Conservation (phyloP, 2,113 vertebrate genomes). For the Porphyrio hochstetteri region DNA sequence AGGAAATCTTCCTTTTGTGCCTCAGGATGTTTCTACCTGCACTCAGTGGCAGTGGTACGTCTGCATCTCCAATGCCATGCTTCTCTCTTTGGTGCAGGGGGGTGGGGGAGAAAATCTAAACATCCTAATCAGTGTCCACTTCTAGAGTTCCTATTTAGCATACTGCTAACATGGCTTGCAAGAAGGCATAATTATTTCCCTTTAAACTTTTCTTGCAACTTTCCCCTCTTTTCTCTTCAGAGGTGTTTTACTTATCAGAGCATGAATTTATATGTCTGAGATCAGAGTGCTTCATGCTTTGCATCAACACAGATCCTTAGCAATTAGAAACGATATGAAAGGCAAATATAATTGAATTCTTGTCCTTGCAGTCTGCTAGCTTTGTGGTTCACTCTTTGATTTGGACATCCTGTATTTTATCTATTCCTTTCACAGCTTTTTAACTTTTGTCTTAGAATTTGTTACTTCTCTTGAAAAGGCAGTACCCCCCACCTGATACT, state of each 20-base stretch:
- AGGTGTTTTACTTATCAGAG: constrained; percentile 14
- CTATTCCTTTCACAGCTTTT: not conserved
- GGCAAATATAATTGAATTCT: constrained; percentile 35
- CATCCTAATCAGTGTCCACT: not conserved
- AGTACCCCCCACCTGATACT: not conserved
- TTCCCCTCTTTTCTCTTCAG: not conserved
- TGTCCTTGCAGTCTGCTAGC: not conserved
- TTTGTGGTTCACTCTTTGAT: not conserved
- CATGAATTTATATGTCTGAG: constrained; percentile 4
- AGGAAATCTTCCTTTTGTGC: not conserved
- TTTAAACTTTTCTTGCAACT: not conserved
- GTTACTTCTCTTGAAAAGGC: not conserved
- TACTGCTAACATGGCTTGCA: not conserved
- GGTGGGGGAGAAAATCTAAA: not conserved
- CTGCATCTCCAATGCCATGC: accelerated
- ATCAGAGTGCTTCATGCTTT: not conserved
- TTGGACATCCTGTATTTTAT: not conserved
- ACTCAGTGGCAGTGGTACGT: not conserved
- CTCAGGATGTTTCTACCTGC: not conserved
- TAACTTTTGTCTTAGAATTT: not conserved
- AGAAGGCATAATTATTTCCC: not conserved
- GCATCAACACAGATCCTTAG: not conserved
- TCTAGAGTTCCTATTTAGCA: not conserved
- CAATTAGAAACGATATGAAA: not conserved
- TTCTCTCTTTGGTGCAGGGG: not conserved